Evolutionary conservation across 2,888 invertebrate species (phyloP).

Genomic region (Anodontia alba): DNA sequence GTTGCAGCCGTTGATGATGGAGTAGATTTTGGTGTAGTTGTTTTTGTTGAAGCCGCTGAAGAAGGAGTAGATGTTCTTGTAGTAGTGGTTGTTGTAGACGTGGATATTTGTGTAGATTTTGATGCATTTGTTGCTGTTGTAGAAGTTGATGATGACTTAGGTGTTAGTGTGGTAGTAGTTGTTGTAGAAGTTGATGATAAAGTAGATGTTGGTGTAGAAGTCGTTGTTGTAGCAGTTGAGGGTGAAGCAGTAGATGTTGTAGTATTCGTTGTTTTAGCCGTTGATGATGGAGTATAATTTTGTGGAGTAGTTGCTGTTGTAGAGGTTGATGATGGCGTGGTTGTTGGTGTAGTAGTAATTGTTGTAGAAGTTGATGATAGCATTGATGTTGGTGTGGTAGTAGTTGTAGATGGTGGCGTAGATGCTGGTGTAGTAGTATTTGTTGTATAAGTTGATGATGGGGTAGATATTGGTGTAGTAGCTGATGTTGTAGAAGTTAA

Average conservation of each 20-base stretch:
- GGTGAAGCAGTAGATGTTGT: too few relatives aligned
- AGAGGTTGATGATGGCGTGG: not conserved
- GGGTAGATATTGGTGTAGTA: not conserved
- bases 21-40: not conserved
- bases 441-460: not conserved
- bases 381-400: not conserved
- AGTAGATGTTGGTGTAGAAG: too few relatives aligned
- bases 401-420: not conserved
- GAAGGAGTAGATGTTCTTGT: not conserved
- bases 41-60: not conserved
- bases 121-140: not conserved
- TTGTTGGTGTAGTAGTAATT: not conserved
- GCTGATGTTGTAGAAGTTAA: not conserved
- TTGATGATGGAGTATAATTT: not conserved
- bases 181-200: too few relatives aligned
- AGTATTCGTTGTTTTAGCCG: not conserved
- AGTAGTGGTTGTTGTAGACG: not conserved
- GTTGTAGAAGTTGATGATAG: not conserved
- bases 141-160: not conserved
- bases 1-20: not conserved
- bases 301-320: not conserved
- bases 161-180: not conserved
- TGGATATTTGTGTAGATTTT: not conserved
- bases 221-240: too few relatives aligned
- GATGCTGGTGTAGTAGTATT: not conserved